These are phyloP conservation scores for Spinus olivaceus DNA, from an alignment of 2,797 vertebrate genomes.

Conservation along the genomic window DNA sequence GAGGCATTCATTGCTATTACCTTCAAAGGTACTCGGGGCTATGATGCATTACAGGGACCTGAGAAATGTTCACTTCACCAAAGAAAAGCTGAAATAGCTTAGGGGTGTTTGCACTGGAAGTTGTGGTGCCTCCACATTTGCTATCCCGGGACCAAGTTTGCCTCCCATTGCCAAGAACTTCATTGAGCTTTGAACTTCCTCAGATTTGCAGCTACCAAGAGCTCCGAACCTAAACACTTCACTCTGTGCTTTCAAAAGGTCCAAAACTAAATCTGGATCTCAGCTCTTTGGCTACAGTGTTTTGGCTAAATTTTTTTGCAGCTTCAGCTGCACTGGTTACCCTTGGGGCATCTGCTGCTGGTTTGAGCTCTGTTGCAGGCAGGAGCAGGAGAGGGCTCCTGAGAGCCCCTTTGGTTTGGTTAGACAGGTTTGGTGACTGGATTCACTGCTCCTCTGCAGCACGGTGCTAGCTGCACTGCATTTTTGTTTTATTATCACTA, in stretches of 20 bases:
- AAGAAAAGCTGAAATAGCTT: not conserved
- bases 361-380: not conserved
- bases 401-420: not conserved
- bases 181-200: not conserved
- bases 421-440: not conserved
- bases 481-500: conserved; percentile 18
- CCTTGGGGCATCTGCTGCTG: not conserved
- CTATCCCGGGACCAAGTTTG: not conserved
- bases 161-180: not conserved
- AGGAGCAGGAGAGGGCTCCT: not conserved
- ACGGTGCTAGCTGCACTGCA: not conserved
- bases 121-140: not conserved
- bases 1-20: conserved; percentile 53
- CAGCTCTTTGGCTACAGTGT: not conserved
- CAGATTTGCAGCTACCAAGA: not conserved
- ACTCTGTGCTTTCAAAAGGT: not conserved
- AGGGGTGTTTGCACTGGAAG: not conserved
- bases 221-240: not conserved
- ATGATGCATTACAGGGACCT: conserved; percentile 25
- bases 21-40: not conserved
- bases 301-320: not conserved
- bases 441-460: not conserved
- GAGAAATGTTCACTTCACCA: not conserved
- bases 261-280: not conserved
- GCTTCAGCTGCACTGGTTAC: not conserved